Evolutionary conservation across 2,888 invertebrate species (phyloP).

Genomic region (Lasiommata megera): DNA sequence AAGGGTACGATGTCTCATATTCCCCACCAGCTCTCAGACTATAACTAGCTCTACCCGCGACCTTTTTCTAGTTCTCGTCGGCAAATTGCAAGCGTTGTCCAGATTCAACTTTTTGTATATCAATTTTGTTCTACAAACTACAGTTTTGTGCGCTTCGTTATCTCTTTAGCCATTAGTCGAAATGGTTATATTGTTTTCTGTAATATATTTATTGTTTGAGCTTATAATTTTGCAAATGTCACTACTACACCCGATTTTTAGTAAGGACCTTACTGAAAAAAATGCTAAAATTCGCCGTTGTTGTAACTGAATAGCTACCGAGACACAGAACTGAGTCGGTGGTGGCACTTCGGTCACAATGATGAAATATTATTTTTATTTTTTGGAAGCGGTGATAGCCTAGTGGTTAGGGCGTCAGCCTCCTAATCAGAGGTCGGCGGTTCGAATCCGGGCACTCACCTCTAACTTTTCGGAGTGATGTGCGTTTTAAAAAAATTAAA

Average conservation of each 20-base stretch:
- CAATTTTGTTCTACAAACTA: conserved; percentile 27
- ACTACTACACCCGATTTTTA: not conserved
- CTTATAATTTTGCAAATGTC: not conserved
- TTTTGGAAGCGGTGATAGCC: too few species aligned
- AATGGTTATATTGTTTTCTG: conserved; percentile 15
- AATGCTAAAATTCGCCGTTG: too few species aligned
- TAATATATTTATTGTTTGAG: not conserved
- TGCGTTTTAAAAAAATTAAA: too few species aligned
- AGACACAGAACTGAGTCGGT: too few species aligned
- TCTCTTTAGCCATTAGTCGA: conserved; percentile 25
- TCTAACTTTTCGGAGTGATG: too few species aligned
- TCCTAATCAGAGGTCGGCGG: too few species aligned
- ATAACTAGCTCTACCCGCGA: conserved; percentile 42
- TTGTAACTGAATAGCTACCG: too few species aligned
- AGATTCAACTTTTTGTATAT: conserved; percentile 34
- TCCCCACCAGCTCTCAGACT: not conserved
- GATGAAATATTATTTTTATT: too few species aligned
- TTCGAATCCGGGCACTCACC: too few species aligned
- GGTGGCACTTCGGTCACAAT: too few species aligned
- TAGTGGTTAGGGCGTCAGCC: too few species aligned
- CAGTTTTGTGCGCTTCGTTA: conserved; percentile 24
- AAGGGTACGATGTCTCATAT: too few species aligned
- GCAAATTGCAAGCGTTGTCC: conserved; percentile 33
- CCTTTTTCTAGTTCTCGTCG: conserved; percentile 26
- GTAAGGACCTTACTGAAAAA: not conserved